phyloP scores from a whole-genome alignment of 2,888 invertebrate species.

The Gortyna flavago region DNA sequence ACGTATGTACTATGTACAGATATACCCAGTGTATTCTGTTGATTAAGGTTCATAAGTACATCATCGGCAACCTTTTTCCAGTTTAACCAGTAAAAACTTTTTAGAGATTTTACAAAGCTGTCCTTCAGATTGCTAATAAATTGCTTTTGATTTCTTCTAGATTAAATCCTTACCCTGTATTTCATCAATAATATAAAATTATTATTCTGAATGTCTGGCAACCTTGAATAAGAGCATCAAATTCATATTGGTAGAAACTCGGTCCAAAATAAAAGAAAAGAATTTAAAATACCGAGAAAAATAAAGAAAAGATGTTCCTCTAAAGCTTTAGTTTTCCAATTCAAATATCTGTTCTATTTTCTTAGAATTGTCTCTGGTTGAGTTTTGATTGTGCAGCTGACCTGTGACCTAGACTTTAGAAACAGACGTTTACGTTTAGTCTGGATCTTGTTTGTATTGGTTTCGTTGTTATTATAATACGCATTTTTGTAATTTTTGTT shows the following conservation, averaged over 20 bases:
- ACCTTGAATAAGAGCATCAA: not conserved
- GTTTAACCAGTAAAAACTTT: not conserved
- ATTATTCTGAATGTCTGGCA: not conserved
- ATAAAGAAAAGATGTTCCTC: not conserved
- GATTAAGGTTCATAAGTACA: not conserved
- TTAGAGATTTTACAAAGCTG: not conserved
- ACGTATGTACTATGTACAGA: too few relatives aligned
- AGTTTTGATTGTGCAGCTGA: constrained; percentile 35
- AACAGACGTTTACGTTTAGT: constrained; percentile 7
- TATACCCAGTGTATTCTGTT: not conserved
- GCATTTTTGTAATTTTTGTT: too few relatives aligned
- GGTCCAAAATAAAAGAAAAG: not conserved
- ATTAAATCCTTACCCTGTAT: not conserved
- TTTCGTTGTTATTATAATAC: not conserved
- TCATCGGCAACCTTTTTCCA: not conserved
- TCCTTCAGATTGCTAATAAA: not conserved
- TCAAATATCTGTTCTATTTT: constrained; percentile 21
- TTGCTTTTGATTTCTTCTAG: not conserved
- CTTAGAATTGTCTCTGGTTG: constrained; percentile 25
- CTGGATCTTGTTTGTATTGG: not conserved
- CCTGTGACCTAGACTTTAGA: constrained; percentile 31
- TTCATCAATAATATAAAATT: not conserved
- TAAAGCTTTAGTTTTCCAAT: constrained; percentile 17
- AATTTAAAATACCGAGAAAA: not conserved
- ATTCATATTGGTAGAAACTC: not conserved